A percentile compares a stretch with the other conserved stretches of the same genome.
Conservation (phyloP, 2,888 invertebrate species). For the Oscheius sp. region DNA sequence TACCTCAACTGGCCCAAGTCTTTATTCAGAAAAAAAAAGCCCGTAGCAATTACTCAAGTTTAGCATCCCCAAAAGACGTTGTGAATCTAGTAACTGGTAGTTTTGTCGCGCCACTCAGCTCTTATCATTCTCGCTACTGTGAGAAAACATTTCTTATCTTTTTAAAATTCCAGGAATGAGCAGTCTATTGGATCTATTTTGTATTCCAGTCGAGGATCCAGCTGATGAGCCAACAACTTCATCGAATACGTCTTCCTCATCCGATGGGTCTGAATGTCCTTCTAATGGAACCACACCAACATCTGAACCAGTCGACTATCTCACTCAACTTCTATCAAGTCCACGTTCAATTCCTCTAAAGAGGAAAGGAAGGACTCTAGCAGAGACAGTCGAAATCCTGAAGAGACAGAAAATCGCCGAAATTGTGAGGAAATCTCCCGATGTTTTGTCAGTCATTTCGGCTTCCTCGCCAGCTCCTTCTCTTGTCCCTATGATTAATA, state of each 20-base stretch:
- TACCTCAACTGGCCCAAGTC: constrained; percentile 17
- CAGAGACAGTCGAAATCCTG: constrained; percentile 26
- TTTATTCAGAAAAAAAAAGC: neutral
- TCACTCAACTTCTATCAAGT: constrained; percentile 13
- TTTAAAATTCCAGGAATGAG: neutral
- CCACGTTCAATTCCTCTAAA: neutral
- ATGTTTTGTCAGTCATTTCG: too few relatives aligned
- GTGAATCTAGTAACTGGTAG: neutral
- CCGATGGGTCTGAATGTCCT: constrained; percentile 11
- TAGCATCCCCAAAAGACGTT: neutral
- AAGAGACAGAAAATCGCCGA: constrained; percentile 19
- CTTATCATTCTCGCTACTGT: too few relatives aligned
- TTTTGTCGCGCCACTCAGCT: neutral
- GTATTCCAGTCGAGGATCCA: neutral
- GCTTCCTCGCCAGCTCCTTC: too few relatives aligned
- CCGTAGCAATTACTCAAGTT: neutral
- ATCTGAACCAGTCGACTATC: constrained; percentile 2
- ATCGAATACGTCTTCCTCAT: constrained; percentile 14
- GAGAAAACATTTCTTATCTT: neutral
- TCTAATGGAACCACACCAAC: constrained; percentile 1
- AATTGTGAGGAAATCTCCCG: neutral
- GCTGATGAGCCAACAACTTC: constrained; percentile 11
- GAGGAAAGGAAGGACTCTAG: constrained; percentile 5
- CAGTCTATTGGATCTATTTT: constrained; percentile 12
- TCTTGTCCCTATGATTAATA: neutral